Evolutionary conservation across 2,888 invertebrate genomes (phyloP), one percentile per base, ranked within the genome.

Genomic region (Coremacera marginata): DNA sequence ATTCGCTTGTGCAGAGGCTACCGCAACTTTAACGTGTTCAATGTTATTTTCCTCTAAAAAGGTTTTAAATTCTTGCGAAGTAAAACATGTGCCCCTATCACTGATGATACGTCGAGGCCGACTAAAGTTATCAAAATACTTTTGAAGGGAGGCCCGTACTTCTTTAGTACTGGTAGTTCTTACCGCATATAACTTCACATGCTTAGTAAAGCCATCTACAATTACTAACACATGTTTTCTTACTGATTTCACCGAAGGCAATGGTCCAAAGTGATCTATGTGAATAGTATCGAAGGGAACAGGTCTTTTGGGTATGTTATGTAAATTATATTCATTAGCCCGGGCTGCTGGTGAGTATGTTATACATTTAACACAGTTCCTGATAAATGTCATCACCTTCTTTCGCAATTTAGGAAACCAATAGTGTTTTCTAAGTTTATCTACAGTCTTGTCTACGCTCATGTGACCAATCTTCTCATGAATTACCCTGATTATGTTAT

Each of bases 61-160:
- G n/a, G 44, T 19, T 22, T 22, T 49, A 44, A 78, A 78, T 16
- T 78, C 70, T 25, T 22, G 49, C 1, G 78, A 78, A 0, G 68
- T 78, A n/a, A 78, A 78, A 27, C 60, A 78, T 16, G 78, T 76
- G 9, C 73, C 73, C 0, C 76, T 44, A 31, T 78, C 62, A 14
- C 37, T 73, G 0, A 76, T 57, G 4, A 78, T 52, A 0, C 72
- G 51, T 19, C 76, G 65, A 8, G 70, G 73, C 1, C 78, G 76
- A 57, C 74, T 78, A 8, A 70, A 76, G 5, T 78, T 49, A 5
- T 55, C 63, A 22, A 76, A 73, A 8, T 73, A 73, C 37, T 34
- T 77, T 5, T 65, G 19, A 22, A 70, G 37, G 7, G 65, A n/a
- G n/a, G n/a, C n/a, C n/a, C n/a, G n/a, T n/a, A n/a, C n/a, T n/a